phyloP scores from a whole-genome alignment of 2,113 vertebrate genomes.

The Hypanus sabinus region DNA sequence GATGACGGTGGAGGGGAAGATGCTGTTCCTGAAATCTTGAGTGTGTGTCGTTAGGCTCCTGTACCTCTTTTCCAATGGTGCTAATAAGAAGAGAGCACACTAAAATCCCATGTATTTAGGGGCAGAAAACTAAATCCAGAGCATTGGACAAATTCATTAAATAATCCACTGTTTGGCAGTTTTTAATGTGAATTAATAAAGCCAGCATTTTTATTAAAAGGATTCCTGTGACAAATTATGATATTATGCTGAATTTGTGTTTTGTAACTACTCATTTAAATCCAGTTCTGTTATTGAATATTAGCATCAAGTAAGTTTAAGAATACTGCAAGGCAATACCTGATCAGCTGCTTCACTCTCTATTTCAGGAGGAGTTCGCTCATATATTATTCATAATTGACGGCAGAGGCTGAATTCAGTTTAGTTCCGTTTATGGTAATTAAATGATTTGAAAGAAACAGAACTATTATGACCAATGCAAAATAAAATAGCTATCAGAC shows the following conservation, averaged over 20 bases:
- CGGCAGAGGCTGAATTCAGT: neutral
- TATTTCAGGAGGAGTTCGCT: neutral
- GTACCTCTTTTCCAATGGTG: too few relatives aligned
- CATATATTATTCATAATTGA: neutral
- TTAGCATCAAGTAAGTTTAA: neutral
- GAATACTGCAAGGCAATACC: neutral
- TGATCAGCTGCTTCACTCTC: neutral
- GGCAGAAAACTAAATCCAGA: neutral
- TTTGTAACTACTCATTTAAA: neutral
- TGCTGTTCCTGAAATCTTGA: too few relatives aligned
- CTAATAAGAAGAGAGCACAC: too few relatives aligned
- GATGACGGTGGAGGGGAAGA: too few relatives aligned
- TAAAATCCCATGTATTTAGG: neutral
- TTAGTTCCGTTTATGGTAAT: neutral
- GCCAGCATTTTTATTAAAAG: neutral
- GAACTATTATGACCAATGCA: neutral
- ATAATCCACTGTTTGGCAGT: conserved; percentile 20
- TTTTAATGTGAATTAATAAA: conserved; percentile 26
- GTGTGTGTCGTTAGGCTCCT: too few relatives aligned
- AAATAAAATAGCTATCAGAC: neutral
- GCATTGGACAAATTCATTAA: conserved; percentile 31
- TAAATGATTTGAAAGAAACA: neutral
- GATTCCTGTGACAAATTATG: neutral
- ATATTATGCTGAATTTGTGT: neutral
- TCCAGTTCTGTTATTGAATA: neutral